Base-by-base conservation (phyloP, 2,797 vertebrate genomes). In the Agapornis canus region DNA sequence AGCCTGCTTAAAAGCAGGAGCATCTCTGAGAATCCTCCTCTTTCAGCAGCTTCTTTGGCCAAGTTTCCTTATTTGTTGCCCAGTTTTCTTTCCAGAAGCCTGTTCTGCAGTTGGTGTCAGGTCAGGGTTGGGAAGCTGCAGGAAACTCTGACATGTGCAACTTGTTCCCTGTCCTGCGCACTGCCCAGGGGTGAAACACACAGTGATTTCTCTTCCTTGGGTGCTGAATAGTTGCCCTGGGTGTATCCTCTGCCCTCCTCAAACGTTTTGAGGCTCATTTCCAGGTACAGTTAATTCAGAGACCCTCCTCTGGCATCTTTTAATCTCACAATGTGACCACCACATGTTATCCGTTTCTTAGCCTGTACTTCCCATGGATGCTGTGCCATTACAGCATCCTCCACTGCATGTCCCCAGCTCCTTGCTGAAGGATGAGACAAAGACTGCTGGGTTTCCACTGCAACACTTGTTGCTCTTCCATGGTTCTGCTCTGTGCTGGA, bases 331-430 rank as follows among this genome's bases (percentile, higher is more conserved):
- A 0, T 8, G 20, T 37, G 43, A 39, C 31, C 13, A 4, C 7
- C 48, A 32, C 6, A 3, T 18, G 2, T 32, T 25, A n/a, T 7
- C 43, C 8, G 7, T 39, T 54, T 45, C 72, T 83, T 26, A 32
- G 23, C 37, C 43, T 4, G 0, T 21, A 17, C 32, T 48, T 76
- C 45, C 63, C 3, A 0, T 5, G 37, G 66, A 15, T 56, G 52
- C 70, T 2, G 13, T 35, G 49, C 59, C 0, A 1, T 35, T 8
- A 8, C 21, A 16, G 20, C 7, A 1, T 32, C 13, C n/a, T 1
- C 1, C 1, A 2, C 63, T 3, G 8, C 29, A 0, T 2, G 9
- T 20, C 9, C 25, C 77, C 40, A 31, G 31, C 31, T 60, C 61
- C 0, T 15, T 68, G 48, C 39, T 37, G 68, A 39, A 77, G 47